Evolutionary conservation across 2,797 vertebrate species (phyloP), one percentile per base, ranked within the genome.

Genomic region (Rhynchonycteris naso): DNA sequence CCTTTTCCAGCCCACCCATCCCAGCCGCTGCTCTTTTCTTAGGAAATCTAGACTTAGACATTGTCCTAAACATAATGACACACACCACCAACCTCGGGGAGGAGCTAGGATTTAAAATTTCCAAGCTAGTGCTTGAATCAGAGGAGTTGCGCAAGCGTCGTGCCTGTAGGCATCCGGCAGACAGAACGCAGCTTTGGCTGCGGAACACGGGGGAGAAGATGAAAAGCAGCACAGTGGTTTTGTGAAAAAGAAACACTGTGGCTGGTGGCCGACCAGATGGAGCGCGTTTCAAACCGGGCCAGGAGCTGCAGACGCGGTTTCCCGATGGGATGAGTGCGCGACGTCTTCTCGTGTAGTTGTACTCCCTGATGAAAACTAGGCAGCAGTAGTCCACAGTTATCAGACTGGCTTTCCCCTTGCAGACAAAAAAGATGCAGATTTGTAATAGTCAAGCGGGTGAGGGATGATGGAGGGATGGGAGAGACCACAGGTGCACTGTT

Each of bases 381-480:
- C 88, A 80, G 75, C 69, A 35, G 26, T 15, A 33, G 71, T 93
- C 75, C 58, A 87, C 81, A 75, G 28, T 79, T 88, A 59, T 79
- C 80, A 76, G 63, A 82, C 52, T 52, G 88, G 28, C 85, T 87
- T 97, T 94, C 81, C 91, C 22, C 28, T 38, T 63, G 13, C 65
- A 65, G 47, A 79, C 10, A 66, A 91, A 16, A 58, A 54, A 79
- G 72, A 61, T 1, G 33, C 58, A 71, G 12, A 91, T 75, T 69
- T 81, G 68, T 92, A 68, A 43, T 81, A 72, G 35, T 84, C 24
- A 66, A 78, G 79, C 33, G 33, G 71, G 10, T 80, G 47, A 75
- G 38, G 69, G 84, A 26, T 52, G 14, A 12, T 6, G 7, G 91
- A 85, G 59, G n/a, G 11, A 43, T 28, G 35, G 12, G 9, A 12